Percentiles rank a stretch among this genome's conserved stretches.
Evolutionary conservation across 2,888 invertebrate genomes (phyloP).

Genomic region (Ellobium chinense): DNA sequence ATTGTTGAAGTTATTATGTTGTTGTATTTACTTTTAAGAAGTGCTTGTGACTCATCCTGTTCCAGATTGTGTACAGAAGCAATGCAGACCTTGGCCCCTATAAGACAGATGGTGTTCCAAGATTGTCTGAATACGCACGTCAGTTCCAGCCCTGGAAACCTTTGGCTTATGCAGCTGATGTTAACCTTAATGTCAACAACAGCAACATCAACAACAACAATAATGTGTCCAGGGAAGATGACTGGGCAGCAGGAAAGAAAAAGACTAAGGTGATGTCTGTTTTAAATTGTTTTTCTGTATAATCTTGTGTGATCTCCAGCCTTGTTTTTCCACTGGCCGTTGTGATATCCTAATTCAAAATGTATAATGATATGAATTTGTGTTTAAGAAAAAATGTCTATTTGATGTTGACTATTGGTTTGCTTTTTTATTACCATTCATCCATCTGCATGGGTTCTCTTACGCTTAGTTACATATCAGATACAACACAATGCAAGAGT

Average conservation of each 20-base stretch:
- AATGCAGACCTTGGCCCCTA: slow-evolving; percentile 66
- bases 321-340: too few relatives aligned
- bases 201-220: slow-evolving; percentile 25
- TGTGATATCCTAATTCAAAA: too few relatives aligned
- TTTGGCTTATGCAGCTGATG: not conserved
- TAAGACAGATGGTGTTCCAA: slow-evolving; percentile 59
- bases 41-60: not conserved
- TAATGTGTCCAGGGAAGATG: not conserved
- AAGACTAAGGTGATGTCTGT: not conserved
- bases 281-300: too few relatives aligned
- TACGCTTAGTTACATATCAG: too few relatives aligned
- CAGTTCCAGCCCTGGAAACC: slow-evolving; percentile 65
- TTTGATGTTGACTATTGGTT: too few relatives aligned
- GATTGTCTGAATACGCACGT: slow-evolving; percentile 68
- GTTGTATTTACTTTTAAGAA: not conserved
- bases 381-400: too few relatives aligned
- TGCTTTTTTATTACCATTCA: too few relatives aligned
- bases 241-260: not conserved
- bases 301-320: too few relatives aligned
- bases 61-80: slow-evolving; percentile 74
- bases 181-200: slow-evolving; percentile 13
- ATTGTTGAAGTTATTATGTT: not conserved
- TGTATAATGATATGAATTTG: too few relatives aligned
- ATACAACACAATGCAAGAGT: too few relatives aligned
- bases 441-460: too few relatives aligned